Base-by-base conservation (phyloP, 2,113 vertebrate genomes). In the Pangasianodon gigas region DNA sequence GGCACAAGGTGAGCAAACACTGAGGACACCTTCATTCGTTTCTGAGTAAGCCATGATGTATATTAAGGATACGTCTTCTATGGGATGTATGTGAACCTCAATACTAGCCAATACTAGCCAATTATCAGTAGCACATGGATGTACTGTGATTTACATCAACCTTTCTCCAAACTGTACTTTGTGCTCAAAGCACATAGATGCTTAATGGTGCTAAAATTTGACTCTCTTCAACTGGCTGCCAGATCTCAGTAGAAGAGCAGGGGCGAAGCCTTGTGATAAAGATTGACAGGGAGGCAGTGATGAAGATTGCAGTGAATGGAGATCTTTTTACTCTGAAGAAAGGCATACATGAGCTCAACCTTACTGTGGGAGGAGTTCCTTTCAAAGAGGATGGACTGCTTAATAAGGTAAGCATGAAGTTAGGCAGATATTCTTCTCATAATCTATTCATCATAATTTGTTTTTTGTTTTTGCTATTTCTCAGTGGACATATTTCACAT, bases 221-320 rank as follows among this genome's bases (percentile, higher is more conserved):
- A 9, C n/a, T 32, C 71, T 87, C 2, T 90, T 6, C 0, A 32
- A n/a, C 81, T 69, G 88, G 29, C 48, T 62, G 84, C 77, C 93
- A 99, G 98, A 98, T 99, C 92, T 98, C 98, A 0, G 97, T 99
- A 51, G 98, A 99, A 95, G 98, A 99, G 94, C 94, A 98, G 0
- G 97, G 97, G 0, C 95, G 96, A 90, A 99, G 95, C 90, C 95
- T 99, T 4, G 96, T 99, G 91, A 95, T 99, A 90, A 99, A 99
- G 94, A 97, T 99, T 19, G 97, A 99, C 95, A 96, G 94, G 86
- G 98, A 99, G 44, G 98, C 98, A 0, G 98, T 99, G 54, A 99
- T 99, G 98, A 99, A 98, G 95, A 99, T 99, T 2, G 97, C 98
- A 0, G 97, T 98, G 52, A 97, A 98, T 0, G 97, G 97, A 7